Evolutionary conservation across 2,113 vertebrate species (phyloP).

Genomic region (Chitala chitala): DNA sequence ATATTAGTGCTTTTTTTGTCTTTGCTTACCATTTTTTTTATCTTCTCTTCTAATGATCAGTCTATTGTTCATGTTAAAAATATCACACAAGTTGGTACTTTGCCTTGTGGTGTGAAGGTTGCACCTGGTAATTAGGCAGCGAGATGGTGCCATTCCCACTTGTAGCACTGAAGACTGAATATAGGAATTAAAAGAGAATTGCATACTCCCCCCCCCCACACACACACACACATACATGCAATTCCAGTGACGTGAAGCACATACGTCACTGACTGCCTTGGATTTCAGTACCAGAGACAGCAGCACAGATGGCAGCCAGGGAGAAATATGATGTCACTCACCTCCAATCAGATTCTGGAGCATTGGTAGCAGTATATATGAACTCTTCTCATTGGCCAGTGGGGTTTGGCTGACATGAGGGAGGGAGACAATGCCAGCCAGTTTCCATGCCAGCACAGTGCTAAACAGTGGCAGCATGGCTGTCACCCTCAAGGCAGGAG

Average conservation of each 20-base stretch:
- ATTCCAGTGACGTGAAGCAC: slow-evolving; percentile 33
- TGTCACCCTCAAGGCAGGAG: slow-evolving; percentile 16
- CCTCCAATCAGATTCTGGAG: slow-evolving; percentile 27
- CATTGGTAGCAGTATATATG: slow-evolving; percentile 23
- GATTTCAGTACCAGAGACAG: slow-evolving; percentile 42
- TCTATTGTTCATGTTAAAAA: background rate
- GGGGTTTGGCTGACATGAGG: slow-evolving; percentile 18
- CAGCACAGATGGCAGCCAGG: slow-evolving; percentile 24
- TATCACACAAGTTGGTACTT: background rate
- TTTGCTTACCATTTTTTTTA: background rate
- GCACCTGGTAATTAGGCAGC: background rate
- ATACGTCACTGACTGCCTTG: slow-evolving; percentile 46
- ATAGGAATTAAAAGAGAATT: slow-evolving; percentile 3
- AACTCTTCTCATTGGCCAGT: slow-evolving; percentile 15
- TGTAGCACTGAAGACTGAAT: background rate
- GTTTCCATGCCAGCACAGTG: slow-evolving; percentile 25
- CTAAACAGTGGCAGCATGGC: slow-evolving; percentile 23
- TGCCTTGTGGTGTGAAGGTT: background rate
- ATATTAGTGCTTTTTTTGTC: background rate
- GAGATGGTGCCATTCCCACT: background rate
- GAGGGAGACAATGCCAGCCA: slow-evolving; percentile 15
- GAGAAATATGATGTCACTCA: slow-evolving; percentile 42
- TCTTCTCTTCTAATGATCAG: background rate
- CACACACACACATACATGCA: slow-evolving; percentile 9
- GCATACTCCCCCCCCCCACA: slow-evolving; percentile 17